Percentiles rank a stretch among this genome's conserved stretches.
Evolutionary conservation across 2,797 vertebrate genomes (phyloP).

Genomic region (Merluccius polli): DNA sequence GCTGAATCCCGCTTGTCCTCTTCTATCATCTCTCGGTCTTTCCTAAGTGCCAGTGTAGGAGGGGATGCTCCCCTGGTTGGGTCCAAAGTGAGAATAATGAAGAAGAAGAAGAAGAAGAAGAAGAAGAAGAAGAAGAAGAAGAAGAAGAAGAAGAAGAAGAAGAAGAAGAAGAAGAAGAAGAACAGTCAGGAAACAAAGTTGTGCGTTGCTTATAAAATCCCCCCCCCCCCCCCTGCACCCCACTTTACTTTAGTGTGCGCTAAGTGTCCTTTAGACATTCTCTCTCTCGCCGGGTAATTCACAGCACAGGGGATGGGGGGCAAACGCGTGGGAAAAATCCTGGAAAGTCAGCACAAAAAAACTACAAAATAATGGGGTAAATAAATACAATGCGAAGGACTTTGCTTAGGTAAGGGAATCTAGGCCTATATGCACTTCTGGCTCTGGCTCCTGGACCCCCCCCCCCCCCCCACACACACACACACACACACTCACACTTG

Average conservation of each 20-base stretch:
- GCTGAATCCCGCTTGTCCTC: too few species aligned
- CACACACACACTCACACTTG: conserved; percentile 38
- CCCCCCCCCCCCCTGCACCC: conserved; percentile 2
- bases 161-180: not conserved
- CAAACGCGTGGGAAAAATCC: conserved; percentile 51
- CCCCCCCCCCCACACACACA: conserved; percentile 41
- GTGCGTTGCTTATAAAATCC: conserved; percentile 49
- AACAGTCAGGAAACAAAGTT: conserved; percentile 48
- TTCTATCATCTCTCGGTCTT: not conserved
- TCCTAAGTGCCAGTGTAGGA: not conserved
- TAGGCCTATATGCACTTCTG: conserved; percentile 34
- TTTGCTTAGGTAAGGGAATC: conserved; percentile 46
- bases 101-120: not conserved
- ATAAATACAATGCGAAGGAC: conserved; percentile 40
- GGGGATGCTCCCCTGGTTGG: not conserved
- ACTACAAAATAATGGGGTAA: conserved; percentile 54
- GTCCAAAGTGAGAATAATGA: not conserved
- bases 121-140: not conserved
- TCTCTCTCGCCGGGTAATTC: conserved; percentile 16
- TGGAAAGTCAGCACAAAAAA: conserved; percentile 46
- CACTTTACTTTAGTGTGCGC: conserved; percentile 14
- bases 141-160: not conserved
- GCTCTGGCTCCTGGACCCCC: conserved; percentile 28
- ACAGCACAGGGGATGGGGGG: conserved; percentile 36
- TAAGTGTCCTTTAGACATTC: conserved; percentile 25